A percentile compares a stretch with the other conserved stretches of the same genome.
These are phyloP conservation scores for Agriopis marginaria DNA, from an alignment of 2,888 invertebrate genomes.

Conservation along the genomic window DNA sequence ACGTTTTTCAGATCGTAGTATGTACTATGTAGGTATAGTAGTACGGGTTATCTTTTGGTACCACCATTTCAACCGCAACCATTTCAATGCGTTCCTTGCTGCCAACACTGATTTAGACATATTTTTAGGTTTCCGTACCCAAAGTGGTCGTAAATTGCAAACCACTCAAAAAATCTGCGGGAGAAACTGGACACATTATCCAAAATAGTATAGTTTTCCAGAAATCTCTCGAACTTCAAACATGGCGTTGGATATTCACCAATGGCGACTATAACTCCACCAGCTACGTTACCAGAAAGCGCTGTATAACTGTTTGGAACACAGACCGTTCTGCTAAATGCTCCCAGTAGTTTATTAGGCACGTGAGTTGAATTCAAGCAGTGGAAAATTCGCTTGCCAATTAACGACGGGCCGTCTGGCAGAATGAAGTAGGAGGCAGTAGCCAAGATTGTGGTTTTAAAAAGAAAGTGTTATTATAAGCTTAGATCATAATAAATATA, in stretches of 20 bases:
- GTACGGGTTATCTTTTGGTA: no score
- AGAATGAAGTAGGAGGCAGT: conserved; percentile 18
- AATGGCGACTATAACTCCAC: conserved; percentile 18
- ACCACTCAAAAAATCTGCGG: no score
- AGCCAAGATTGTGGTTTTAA: conserved; percentile 12
- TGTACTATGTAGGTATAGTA: no score
- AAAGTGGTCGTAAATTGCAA: no score
- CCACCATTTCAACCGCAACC: no score
- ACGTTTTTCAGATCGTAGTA: no score
- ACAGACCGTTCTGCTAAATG: conserved; percentile 71
- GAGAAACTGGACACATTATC: no score
- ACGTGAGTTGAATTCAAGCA: conserved; percentile 75
- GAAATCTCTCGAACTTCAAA: neutral
- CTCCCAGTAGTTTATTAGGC: conserved; percentile 76
- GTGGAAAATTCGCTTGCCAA: conserved; percentile 61
- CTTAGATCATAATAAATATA: no score
- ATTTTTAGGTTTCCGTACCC: no score
- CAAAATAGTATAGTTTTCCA: neutral
- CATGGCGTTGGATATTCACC: conserved; percentile 15
- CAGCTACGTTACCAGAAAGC: conserved; percentile 39
- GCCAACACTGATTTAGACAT: no score
- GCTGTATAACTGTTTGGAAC: conserved; percentile 62
- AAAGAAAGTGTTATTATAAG: no score
- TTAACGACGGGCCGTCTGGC: conserved; percentile 41
- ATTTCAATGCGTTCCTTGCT: no score